These are phyloP conservation scores for Lucilia sericata DNA, from an alignment of 1,140 invertebrate genomes.

Conservation along the genomic window DNA sequence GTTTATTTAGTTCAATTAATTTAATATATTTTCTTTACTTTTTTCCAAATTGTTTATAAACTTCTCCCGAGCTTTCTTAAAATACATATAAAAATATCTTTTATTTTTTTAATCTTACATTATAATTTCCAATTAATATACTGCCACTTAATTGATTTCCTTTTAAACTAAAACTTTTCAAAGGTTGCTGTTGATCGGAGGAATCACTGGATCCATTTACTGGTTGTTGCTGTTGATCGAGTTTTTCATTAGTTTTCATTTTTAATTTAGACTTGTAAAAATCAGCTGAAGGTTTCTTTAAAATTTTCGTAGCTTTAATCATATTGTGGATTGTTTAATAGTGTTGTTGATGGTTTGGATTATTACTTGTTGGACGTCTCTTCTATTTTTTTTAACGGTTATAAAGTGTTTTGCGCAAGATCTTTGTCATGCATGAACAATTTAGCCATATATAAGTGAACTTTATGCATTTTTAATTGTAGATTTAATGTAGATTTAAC, in stretches of 20 bases:
- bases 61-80: no score
- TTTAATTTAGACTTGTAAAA: conserved; percentile 11
- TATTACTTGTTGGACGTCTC: conserved; percentile 8
- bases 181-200: conserved; percentile 56
- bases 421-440: conserved; percentile 31
- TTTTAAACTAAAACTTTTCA: conserved; percentile 79
- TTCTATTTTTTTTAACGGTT: conserved; percentile 9
- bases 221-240: background rate
- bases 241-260: conserved; percentile 41
- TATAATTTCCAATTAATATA: conserved; percentile 86
- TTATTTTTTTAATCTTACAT: conserved; percentile 70
- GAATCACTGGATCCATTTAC: background rate
- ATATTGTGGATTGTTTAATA: background rate
- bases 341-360: conserved; percentile 20
- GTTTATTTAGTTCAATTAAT: no score
- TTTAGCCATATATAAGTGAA: conserved; percentile 17
- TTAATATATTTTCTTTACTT: no score
- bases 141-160: conserved; percentile 83
- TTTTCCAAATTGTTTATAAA: no score
- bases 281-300: conserved; percentile 26
- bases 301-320: conserved; percentile 36
- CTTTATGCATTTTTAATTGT: conserved; percentile 40
- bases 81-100: no score
- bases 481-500: background rate
- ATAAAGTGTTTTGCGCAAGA: conserved; percentile 43